These are phyloP conservation scores for Chironomus striatipennis DNA, from an alignment of 1,140 invertebrate species.

Conservation along the genomic window DNA sequence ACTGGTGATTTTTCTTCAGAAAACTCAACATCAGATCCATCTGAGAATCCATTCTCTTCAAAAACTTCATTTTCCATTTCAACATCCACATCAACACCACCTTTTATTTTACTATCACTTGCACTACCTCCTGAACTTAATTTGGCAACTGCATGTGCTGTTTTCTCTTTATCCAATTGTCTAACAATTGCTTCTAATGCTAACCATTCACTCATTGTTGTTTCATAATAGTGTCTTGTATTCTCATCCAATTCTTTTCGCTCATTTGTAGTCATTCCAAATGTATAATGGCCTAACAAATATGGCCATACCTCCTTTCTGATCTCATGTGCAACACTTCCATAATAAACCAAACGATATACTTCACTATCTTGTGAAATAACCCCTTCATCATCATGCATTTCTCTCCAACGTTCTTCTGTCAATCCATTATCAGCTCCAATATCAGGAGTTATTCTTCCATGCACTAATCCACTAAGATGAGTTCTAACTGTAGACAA, in stretches of 20 bases:
- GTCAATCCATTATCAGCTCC: constrained; percentile 55
- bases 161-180: constrained; percentile 69
- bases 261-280: constrained; percentile 63
- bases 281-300: constrained; percentile 76
- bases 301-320: constrained; percentile 87
- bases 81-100: constrained; percentile 32
- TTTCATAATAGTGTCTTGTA: constrained; percentile 69
- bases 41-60: constrained; percentile 39
- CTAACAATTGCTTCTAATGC: constrained; percentile 86
- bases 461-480: constrained; percentile 77
- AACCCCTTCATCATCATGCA: constrained; percentile 50
- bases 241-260: constrained; percentile 55
- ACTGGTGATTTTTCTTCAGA: constrained; percentile 37
- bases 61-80: constrained; percentile 39
- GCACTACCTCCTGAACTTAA: constrained; percentile 47
- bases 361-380: constrained; percentile 61
- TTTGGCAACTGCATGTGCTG: constrained; percentile 53
- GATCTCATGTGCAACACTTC: constrained; percentile 70
- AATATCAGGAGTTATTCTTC: constrained; percentile 53
- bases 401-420: constrained; percentile 53
- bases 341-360: constrained; percentile 76
- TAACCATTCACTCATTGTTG: constrained; percentile 88
- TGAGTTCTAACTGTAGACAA: constrained; percentile 85
- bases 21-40: constrained; percentile 38
- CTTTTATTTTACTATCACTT: constrained; percentile 33